Evolutionary conservation across 1,140 invertebrate species (phyloP).

Genomic region (Xylocopa sonorina): DNA sequence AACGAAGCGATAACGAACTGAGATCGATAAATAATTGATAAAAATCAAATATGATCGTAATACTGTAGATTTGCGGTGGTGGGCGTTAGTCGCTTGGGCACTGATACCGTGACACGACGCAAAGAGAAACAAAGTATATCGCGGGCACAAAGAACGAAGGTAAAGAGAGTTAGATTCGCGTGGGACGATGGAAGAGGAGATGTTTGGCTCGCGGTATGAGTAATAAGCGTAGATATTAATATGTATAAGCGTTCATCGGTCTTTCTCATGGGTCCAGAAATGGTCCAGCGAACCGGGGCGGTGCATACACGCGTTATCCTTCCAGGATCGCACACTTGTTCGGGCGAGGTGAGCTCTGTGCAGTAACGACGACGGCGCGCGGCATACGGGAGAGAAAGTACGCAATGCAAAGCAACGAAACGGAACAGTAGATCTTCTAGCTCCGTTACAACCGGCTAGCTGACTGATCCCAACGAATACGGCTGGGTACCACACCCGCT

Average conservation of each 20-base stretch:
- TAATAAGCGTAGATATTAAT: conserved; percentile 42
- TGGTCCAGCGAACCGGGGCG: conserved; percentile 43
- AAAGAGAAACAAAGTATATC: neutral
- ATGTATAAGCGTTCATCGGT: conserved; percentile 46
- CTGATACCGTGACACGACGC: neutral
- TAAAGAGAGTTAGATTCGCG: neutral
- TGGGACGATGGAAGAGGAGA: neutral
- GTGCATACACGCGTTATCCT: conserved; percentile 50
- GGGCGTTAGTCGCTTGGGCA: neutral
- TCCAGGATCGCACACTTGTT: conserved; percentile 63
- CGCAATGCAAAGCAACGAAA: conserved; percentile 69
- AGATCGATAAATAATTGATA: no score
- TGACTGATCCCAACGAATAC: conserved; percentile 66
- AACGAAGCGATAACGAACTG: no score
- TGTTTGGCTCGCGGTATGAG: neutral
- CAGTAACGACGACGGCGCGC: neutral
- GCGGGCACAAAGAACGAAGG: no score
- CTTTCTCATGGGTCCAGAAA: conserved; percentile 31
- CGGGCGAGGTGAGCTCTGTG: conserved; percentile 33
- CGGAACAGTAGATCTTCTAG: conserved; percentile 69
- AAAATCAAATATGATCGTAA: no score
- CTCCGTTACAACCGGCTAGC: conserved; percentile 69
- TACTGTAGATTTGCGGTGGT: no score
- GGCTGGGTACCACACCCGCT: conserved; percentile 66
- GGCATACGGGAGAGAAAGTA: conserved; percentile 38